A percentile compares a stretch with the other conserved stretches of the same genome.
phyloP scores from a whole-genome alignment of 2,888 invertebrate genomes.

The Nymphalis c-album region DNA sequence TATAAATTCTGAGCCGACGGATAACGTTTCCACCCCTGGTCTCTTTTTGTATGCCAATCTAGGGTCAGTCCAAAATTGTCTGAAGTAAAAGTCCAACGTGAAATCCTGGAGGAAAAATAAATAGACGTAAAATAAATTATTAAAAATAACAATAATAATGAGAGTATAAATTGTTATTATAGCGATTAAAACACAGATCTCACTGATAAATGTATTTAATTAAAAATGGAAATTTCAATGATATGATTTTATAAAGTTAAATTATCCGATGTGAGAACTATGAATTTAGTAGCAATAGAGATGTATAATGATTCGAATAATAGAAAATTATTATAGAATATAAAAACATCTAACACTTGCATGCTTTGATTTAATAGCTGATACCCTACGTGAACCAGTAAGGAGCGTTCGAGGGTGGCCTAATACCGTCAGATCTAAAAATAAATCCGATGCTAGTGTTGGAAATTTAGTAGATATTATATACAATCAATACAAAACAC shows the following conservation, averaged over 20 bases:
- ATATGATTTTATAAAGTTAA: conserved; percentile 2
- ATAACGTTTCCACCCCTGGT: conserved; percentile 93
- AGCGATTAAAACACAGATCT: conserved; percentile 35
- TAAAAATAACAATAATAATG: not conserved
- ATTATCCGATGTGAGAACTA: conserved; percentile 30
- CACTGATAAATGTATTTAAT: conserved; percentile 14
- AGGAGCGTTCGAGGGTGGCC: conserved; percentile 10
- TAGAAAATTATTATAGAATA: conserved; percentile 17
- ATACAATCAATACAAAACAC: conserved; percentile 16
- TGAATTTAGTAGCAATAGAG: conserved; percentile 21
- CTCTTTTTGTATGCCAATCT: conserved; percentile 95
- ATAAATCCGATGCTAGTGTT: conserved; percentile 13
- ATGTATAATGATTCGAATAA: conserved; percentile 19
- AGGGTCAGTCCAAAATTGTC: conserved; percentile 99
- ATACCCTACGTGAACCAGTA: conserved; percentile 19
- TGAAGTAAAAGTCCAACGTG: conserved; percentile 99
- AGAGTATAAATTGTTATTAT: conserved; percentile 15
- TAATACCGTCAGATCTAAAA: conserved; percentile 14
- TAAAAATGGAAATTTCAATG: conserved; percentile 1
- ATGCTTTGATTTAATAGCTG: conserved; percentile 48
- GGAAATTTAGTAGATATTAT: conserved; percentile 12
- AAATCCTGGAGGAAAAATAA: conserved; percentile 87
- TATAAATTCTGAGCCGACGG: conserved; percentile 97
- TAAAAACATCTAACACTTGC: conserved; percentile 60
- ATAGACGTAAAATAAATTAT: conserved; percentile 19